A percentile compares a stretch with the other conserved stretches of the same genome.
Conservation (phyloP, 2,888 invertebrate genomes). For the Spodoptera exigua region DNA sequence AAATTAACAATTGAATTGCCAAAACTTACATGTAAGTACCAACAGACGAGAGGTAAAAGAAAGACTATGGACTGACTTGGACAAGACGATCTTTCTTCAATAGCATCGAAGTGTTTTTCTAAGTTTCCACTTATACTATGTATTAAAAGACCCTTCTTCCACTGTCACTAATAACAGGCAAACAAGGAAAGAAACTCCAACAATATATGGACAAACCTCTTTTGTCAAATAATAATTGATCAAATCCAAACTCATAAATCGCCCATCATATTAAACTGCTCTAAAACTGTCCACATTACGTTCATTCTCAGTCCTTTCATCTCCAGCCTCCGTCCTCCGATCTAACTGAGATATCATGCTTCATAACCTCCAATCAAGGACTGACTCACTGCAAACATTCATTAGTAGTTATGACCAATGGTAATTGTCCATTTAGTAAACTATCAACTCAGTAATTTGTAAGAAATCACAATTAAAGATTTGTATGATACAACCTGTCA, state of each 20-base stretch:
- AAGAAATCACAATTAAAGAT: slow-evolving; percentile 65
- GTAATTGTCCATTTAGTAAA: slow-evolving; percentile 61
- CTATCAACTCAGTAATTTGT: slow-evolving; percentile 62
- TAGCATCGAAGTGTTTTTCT: too few species aligned
- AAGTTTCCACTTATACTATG: too few species aligned
- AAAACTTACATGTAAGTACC: too few species aligned
- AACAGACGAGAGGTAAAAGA: too few species aligned
- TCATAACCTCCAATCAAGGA: slow-evolving; percentile 53
- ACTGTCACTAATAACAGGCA: too few species aligned
- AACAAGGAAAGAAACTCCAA: too few species aligned
- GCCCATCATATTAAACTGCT: slow-evolving; percentile 33
- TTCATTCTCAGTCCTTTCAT: slow-evolving; percentile 45
- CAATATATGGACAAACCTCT: slow-evolving; percentile 7
- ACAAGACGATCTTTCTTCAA: too few species aligned
- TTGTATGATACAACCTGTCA: slow-evolving; percentile 63
- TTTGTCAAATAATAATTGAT: slow-evolving; percentile 24
- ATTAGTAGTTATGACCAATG: slow-evolving; percentile 52
- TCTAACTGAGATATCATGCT: slow-evolving; percentile 46
- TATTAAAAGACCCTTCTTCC: too few species aligned
- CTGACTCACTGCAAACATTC: slow-evolving; percentile 42
- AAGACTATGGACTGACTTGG: too few species aligned
- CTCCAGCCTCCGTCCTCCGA: slow-evolving; percentile 38
- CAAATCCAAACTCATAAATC: slow-evolving; percentile 43
- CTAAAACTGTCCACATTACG: slow-evolving; percentile 29
- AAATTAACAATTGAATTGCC: too few species aligned